phyloP scores from a whole-genome alignment of 1,140 invertebrate species.

The Musca domestica region DNA sequence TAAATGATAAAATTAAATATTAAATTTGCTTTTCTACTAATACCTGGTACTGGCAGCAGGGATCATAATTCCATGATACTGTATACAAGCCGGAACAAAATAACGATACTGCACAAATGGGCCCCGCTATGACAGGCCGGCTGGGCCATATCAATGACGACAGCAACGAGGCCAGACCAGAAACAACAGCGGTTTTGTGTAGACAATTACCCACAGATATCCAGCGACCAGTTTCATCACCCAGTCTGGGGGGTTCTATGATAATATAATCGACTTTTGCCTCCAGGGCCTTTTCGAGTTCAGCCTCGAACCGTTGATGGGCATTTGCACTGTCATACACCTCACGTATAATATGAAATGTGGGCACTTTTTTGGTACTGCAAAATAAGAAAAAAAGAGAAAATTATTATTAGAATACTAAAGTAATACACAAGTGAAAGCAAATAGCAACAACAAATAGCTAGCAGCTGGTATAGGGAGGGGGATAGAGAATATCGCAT shows the following conservation, averaged over 20 bases:
- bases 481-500: background rate
- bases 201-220: conserved; percentile 91
- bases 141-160: conserved; percentile 68
- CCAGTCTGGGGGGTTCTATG: conserved; percentile 86
- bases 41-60: conserved; percentile 77
- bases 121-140: conserved; percentile 63
- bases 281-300: conserved; percentile 87
- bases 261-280: conserved; percentile 80
- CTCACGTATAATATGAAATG: conserved; percentile 83
- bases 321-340: conserved; percentile 91
- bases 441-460: no score
- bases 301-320: conserved; percentile 85
- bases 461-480: no score
- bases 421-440: no score
- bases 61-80: conserved; percentile 84
- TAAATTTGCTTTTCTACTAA: conserved; percentile 18
- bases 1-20: conserved; percentile 1
- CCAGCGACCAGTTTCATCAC: conserved; percentile 91
- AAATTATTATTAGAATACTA: background rate
- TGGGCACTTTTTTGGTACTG: conserved; percentile 64
- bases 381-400: conserved; percentile 36
- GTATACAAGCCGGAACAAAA: conserved; percentile 78
- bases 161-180: conserved; percentile 56
- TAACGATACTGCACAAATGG: conserved; percentile 67
- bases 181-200: conserved; percentile 84